Conservation (phyloP, 2,888 invertebrate genomes). For the Xestia ashworthii region DNA sequence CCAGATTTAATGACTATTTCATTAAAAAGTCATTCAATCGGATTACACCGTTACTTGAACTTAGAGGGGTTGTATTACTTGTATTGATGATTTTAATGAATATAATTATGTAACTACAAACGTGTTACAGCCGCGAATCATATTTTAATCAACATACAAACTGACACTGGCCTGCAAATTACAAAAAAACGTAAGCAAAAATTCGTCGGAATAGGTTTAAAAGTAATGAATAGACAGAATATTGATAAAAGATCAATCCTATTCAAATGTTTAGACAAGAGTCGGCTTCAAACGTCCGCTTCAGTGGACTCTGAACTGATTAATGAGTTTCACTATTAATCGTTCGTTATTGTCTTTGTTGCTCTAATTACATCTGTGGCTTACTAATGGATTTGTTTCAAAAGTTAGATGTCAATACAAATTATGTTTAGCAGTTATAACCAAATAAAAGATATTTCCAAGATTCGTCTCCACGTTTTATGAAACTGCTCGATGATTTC, state of each 20-base stretch:
- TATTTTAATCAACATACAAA: no score
- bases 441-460: constrained; percentile 20
- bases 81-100: no score
- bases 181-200: background rate
- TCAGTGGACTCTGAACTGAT: constrained; percentile 60
- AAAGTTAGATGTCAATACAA: constrained; percentile 31
- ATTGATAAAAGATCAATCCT: constrained; percentile 41
- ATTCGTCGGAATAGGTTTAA: background rate
- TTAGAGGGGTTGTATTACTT: no score
- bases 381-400: constrained; percentile 36
- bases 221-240: background rate
- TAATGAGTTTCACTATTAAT: constrained; percentile 68
- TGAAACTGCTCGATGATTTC: background rate
- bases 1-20: no score
- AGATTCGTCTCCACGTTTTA: background rate
- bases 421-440: constrained; percentile 30
- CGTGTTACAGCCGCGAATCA: no score
- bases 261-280: constrained; percentile 40
- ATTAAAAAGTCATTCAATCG: no score
- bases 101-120: no score
- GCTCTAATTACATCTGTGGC: constrained; percentile 53
- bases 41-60: no score
- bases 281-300: constrained; percentile 42
- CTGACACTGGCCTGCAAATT: no score
- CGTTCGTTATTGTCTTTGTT: constrained; percentile 63